phyloP scores from a whole-genome alignment of 2,113 vertebrate genomes.

The Polyodon spathula region DNA sequence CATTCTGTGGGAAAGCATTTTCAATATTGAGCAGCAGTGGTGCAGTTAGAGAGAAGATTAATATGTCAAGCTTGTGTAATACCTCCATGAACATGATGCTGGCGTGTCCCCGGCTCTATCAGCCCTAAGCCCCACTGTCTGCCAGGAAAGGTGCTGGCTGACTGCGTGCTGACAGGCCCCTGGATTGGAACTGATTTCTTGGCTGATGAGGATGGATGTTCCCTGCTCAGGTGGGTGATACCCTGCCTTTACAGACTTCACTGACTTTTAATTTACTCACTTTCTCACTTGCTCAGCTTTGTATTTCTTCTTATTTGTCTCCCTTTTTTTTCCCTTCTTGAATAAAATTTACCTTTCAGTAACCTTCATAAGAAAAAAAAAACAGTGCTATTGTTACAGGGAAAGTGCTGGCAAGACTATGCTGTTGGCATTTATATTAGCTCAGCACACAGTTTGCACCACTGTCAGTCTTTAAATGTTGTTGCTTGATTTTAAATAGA shows the following conservation, averaged over 20 bases:
- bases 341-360: no score
- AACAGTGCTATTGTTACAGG: no score
- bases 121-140: constrained; percentile 1
- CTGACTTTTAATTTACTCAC: neutral
- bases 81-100: constrained; percentile 15
- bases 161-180: constrained; percentile 20
- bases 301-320: neutral
- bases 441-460: no score
- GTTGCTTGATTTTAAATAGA: no score
- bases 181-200: constrained; percentile 26
- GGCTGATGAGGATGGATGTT: constrained; percentile 26
- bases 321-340: no score
- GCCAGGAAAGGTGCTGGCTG: constrained; percentile 17
- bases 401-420: no score
- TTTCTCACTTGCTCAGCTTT: neutral
- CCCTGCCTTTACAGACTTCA: constrained; percentile 1
- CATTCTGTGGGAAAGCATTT: constrained; percentile 24
- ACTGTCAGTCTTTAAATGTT: no score
- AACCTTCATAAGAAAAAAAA: no score
- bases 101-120: constrained; percentile 17
- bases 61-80: constrained; percentile 54
- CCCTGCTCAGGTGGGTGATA: constrained; percentile 12
- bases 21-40: constrained; percentile 30
- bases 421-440: no score
- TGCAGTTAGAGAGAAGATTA: constrained; percentile 61